phyloP scores from a whole-genome alignment of 2,888 invertebrate species.

The Sarcophaga rosellei region DNA sequence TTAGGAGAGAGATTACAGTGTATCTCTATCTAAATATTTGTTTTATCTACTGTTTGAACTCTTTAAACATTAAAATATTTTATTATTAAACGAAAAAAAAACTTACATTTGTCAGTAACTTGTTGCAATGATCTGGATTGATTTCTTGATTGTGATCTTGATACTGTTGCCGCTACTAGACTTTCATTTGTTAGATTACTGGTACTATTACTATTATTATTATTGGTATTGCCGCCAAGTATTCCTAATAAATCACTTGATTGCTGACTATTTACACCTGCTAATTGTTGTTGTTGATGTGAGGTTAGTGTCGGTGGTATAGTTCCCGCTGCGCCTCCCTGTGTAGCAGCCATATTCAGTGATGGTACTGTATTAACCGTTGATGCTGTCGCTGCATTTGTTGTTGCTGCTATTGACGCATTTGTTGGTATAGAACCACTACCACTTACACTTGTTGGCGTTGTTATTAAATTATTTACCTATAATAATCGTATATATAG shows the following conservation, averaged over 20 bases:
- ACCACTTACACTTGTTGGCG: constrained; percentile 63
- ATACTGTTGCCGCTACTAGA: constrained; percentile 36
- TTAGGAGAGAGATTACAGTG: no score
- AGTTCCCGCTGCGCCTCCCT: constrained; percentile 19
- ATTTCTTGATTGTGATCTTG: constrained; percentile 45
- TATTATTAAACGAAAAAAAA: constrained; percentile 40
- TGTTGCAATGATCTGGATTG: constrained; percentile 63
- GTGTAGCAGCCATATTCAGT: constrained; percentile 46
- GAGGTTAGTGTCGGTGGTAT: constrained; percentile 63
- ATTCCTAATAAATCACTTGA: constrained; percentile 48
- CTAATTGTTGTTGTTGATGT: constrained; percentile 46
- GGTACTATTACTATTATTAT: constrained; percentile 40
- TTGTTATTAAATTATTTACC: constrained; percentile 74
- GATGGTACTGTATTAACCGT: constrained; percentile 64
- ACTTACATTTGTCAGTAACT: constrained; percentile 72
- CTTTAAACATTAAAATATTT: background rate
- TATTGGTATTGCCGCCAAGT: constrained; percentile 52
- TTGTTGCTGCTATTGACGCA: constrained; percentile 74
- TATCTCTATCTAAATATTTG: no score
- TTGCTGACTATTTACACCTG: constrained; percentile 59
- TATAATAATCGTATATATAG: constrained; percentile 68
- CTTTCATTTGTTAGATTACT: constrained; percentile 48
- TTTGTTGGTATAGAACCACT: constrained; percentile 59
- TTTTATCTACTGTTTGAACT: background rate
- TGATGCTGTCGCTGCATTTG: constrained; percentile 72